Conservation (phyloP, 2,888 invertebrate genomes). For the Eustalomyia histrio region DNA sequence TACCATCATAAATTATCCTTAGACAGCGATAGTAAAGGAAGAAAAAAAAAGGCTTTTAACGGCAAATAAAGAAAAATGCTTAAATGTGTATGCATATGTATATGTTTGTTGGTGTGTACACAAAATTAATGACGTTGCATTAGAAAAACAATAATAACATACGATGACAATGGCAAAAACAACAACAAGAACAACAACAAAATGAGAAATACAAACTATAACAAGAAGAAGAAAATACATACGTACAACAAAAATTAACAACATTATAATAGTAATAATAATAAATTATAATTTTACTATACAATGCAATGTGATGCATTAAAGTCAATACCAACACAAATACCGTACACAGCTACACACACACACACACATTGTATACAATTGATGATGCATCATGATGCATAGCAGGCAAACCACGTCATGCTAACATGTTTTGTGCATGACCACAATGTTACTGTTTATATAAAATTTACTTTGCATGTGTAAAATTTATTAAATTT, state of each 20-base stretch:
- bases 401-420: too few relatives aligned
- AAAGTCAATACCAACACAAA: neutral
- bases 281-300: neutral
- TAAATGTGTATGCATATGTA: conserved; percentile 2
- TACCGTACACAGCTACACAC: neutral
- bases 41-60: conserved; percentile 29
- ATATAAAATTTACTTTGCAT: too few relatives aligned
- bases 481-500: too few relatives aligned
- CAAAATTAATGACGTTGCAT: conserved; percentile 59
- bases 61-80: conserved; percentile 10
- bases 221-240: neutral
- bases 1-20: conserved; percentile 47
- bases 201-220: conserved; percentile 5
- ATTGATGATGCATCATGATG: too few relatives aligned
- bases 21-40: neutral
- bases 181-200: conserved; percentile 17
- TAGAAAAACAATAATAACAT: conserved; percentile 28
- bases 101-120: neutral
- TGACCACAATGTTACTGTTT: too few relatives aligned
- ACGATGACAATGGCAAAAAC: neutral
- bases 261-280: neutral
- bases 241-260: neutral
- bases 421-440: too few relatives aligned
- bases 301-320: neutral
- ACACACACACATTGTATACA: too few relatives aligned